Evolutionary conservation across 2,797 vertebrate genomes (phyloP), one percentile per base, ranked within the genome.

Genomic region (Chaenodraco wilsoni): DNA sequence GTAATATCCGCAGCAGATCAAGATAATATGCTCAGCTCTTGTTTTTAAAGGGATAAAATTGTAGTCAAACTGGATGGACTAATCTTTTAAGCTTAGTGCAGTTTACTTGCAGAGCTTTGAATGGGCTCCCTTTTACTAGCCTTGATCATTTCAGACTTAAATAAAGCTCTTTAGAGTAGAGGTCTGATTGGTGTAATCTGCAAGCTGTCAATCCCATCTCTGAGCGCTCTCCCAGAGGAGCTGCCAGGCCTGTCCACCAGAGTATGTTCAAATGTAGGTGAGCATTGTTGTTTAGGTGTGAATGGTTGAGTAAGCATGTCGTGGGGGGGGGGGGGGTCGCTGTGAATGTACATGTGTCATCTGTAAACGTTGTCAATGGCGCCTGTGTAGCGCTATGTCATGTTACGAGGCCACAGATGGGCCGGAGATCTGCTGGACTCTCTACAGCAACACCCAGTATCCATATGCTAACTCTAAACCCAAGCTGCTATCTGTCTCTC

Each of bases 101-200:
- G 90, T 91, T 91, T 89, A 88, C 87, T 90, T 69, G 54, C 82
- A 37, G 76, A 77, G 89, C 84, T 87, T 85, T 90, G 82, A 90
- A 89, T 88, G 72, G 84, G 77, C 78, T 88, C 80, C 33, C 83
- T 90, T 74, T 89, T 86, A 89, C 87, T 77, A 87, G 86, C 88
- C 89, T 92, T 92, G 87, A 91, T 90, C 91, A 90, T 87, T 90
- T 88, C 85, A 91, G 87, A 86, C 86, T 89, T 90, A 93, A 93
- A 91, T 92, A 87, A 91, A 91, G 87, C 92, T 90, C 88, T 92
- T 91, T 88, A 91, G 88, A 76, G 83, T 77, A 80, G 81, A 69
- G 45, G 79, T 89, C 87, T 87, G 88, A 90, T 93, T 91, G 84
- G 84, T 84, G 81, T 93, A 92, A 94, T 93, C 89, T 92, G 90